Evolutionary conservation across 2,113 vertebrate species (phyloP).

Genomic region (Passer montanus): DNA sequence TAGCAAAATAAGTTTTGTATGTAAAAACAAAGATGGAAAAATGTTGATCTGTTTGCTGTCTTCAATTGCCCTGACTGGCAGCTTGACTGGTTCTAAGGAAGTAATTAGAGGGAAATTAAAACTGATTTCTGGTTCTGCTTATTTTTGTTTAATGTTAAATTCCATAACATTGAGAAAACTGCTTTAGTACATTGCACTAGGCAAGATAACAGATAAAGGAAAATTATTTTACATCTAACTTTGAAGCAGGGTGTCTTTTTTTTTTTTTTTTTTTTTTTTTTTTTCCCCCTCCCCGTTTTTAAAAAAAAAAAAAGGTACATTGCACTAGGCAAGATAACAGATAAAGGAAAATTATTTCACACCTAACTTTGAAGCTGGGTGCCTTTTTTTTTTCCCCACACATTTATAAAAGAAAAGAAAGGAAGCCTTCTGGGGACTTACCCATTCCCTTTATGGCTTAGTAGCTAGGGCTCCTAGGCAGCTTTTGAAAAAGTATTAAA

Average conservation of each 20-base stretch:
- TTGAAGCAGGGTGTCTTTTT: not conserved
- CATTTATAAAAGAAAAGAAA: conserved; percentile 8
- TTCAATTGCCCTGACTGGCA: not conserved
- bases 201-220: conserved; percentile 29
- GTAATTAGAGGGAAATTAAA: conserved; percentile 38
- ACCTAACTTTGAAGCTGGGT: not conserved
- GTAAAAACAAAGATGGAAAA: not conserved
- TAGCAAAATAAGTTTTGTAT: not conserved
- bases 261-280: not conserved
- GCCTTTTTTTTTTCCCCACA: not conserved
- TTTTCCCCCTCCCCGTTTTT: not conserved
- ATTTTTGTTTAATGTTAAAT: conserved; percentile 43
- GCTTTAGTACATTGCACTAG: not conserved
- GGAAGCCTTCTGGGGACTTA: conserved; percentile 18
- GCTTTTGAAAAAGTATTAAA: conserved; percentile 21
- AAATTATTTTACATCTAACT: conserved; percentile 30
- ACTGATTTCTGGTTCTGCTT: conserved; percentile 23
- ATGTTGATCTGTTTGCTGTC: not conserved
- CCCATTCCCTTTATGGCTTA: conserved; percentile 9
- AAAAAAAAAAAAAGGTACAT: not conserved
- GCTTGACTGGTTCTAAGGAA: conserved; percentile 5
- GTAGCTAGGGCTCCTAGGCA: not conserved
- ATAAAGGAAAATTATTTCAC: conserved; percentile 37
- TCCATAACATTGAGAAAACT: not conserved
- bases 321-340: conserved; percentile 8